A percentile compares a stretch with the other conserved stretches of the same genome.
Evolutionary conservation across 2,888 invertebrate species (phyloP).

Genomic region (Bimastos eiseni): DNA sequence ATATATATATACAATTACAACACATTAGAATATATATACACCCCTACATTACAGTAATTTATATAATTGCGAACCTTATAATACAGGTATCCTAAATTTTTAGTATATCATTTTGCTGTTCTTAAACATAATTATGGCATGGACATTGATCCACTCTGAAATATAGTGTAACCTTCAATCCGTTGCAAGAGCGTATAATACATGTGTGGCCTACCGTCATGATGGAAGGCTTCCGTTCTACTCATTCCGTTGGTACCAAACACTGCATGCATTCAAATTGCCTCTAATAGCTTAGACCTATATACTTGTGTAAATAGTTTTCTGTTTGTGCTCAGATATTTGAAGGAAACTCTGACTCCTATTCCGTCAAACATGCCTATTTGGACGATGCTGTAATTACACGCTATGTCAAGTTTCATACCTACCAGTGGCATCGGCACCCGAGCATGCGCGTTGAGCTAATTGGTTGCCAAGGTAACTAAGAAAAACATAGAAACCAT

Average conservation of each 20-base stretch:
- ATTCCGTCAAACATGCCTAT: conserved; percentile 63
- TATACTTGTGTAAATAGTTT: background rate
- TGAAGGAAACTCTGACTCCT: conserved; percentile 65
- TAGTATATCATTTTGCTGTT: too few relatives aligned
- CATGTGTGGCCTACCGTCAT: too few relatives aligned
- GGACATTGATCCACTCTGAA: too few relatives aligned
- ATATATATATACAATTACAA: too few relatives aligned
- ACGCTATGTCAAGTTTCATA: conserved; percentile 65
- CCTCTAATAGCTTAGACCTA: background rate
- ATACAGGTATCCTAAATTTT: too few relatives aligned
- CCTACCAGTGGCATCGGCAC: conserved; percentile 64
- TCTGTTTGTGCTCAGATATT: conserved; percentile 60
- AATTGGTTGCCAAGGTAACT: conserved; percentile 65
- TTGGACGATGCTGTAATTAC: conserved; percentile 64
- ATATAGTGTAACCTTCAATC: too few relatives aligned
- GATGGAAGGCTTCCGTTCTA: too few relatives aligned
- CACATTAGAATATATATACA: too few relatives aligned
- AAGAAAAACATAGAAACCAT: background rate
- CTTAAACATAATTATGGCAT: too few relatives aligned
- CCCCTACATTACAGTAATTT: too few relatives aligned
- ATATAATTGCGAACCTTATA: too few relatives aligned
- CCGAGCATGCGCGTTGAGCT: conserved; percentile 66
- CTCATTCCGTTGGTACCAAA: background rate
- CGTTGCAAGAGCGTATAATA: too few relatives aligned
- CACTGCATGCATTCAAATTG: background rate